A percentile compares a stretch with the other conserved stretches of the same genome.
Evolutionary conservation across 2,888 invertebrate species (phyloP).

Genomic region (Cataglyphis rosenhaueri): DNA sequence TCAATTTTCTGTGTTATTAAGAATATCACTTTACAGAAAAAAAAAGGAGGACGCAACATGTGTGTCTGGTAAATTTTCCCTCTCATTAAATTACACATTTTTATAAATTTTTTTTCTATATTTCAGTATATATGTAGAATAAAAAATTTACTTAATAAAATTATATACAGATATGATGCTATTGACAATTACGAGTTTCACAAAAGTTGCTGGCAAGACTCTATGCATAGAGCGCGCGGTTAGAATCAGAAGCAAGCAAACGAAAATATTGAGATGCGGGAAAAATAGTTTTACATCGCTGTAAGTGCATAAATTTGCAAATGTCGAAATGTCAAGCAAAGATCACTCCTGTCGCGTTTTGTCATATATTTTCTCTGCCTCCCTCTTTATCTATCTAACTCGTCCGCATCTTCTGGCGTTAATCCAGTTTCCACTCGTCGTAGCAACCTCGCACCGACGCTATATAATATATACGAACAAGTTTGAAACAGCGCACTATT

Average conservation of each 20-base stretch:
- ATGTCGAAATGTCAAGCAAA: slow-evolving; percentile 27
- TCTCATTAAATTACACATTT: neutral
- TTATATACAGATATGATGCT: neutral
- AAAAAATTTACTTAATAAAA: neutral
- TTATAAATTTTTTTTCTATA: neutral
- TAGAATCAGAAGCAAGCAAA: neutral
- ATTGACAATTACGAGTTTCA: neutral
- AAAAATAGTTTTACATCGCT: slow-evolving; percentile 41
- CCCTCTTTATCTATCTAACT: slow-evolving; percentile 49
- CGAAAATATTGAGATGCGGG: neutral
- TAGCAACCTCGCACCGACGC: slow-evolving; percentile 67
- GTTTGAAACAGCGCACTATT: slow-evolving; percentile 79
- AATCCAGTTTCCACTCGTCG: slow-evolving; percentile 77
- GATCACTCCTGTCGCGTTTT: slow-evolving; percentile 28
- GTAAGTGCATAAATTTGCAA: slow-evolving; percentile 44
- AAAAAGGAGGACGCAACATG: slow-evolving; percentile 76
- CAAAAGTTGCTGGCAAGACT: neutral
- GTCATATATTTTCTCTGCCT: neutral
- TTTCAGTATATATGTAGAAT: neutral
- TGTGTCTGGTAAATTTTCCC: slow-evolving; percentile 43
- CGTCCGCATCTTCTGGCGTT: slow-evolving; percentile 75
- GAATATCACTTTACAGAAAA: slow-evolving; percentile 71
- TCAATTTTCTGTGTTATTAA: slow-evolving; percentile 74
- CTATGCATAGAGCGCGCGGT: neutral
- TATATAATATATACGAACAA: slow-evolving; percentile 72